Conservation (phyloP, 2,888 invertebrate genomes). For the Agrenia bidenticulata region DNA sequence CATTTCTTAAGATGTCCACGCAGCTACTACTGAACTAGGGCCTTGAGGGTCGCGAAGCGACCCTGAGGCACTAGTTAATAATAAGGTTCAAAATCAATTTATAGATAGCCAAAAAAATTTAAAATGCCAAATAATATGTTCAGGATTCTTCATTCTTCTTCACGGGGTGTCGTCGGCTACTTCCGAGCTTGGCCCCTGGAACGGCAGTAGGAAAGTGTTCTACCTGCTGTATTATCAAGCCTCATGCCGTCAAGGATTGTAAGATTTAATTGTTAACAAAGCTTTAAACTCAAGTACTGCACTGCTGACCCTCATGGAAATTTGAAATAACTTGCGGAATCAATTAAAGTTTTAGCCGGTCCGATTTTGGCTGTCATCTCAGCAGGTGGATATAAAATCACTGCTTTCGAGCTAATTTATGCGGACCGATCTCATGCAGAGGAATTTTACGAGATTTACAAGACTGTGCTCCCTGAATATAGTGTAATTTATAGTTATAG, state of each 20-base stretch:
- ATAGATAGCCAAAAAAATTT: background rate
- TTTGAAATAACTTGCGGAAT: background rate
- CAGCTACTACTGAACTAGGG: no score
- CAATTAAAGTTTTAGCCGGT: conserved; percentile 60
- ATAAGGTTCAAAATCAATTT: no score
- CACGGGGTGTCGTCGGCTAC: conserved; percentile 54
- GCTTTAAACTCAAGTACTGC: conserved; percentile 15
- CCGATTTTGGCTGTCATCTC: conserved; percentile 69
- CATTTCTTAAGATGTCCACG: background rate
- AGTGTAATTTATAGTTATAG: conserved; percentile 59
- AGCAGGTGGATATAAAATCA: conserved; percentile 67
- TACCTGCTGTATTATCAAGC: conserved; percentile 80
- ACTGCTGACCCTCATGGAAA: background rate
- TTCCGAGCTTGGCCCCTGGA: conserved; percentile 53
- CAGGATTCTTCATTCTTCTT: conserved; percentile 59
- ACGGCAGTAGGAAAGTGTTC: conserved; percentile 58
- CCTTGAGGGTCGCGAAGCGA: no score
- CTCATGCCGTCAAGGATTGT: conserved; percentile 65
- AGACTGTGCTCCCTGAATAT: conserved; percentile 79
- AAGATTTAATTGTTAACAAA: background rate
- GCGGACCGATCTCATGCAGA: conserved; percentile 80
- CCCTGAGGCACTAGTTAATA: no score
- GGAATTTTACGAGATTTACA: conserved; percentile 90
- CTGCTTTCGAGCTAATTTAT: conserved; percentile 75
- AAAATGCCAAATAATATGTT: conserved; percentile 16